phyloP scores from a whole-genome alignment of 2,888 invertebrate species.

The Volucella inflata region DNA sequence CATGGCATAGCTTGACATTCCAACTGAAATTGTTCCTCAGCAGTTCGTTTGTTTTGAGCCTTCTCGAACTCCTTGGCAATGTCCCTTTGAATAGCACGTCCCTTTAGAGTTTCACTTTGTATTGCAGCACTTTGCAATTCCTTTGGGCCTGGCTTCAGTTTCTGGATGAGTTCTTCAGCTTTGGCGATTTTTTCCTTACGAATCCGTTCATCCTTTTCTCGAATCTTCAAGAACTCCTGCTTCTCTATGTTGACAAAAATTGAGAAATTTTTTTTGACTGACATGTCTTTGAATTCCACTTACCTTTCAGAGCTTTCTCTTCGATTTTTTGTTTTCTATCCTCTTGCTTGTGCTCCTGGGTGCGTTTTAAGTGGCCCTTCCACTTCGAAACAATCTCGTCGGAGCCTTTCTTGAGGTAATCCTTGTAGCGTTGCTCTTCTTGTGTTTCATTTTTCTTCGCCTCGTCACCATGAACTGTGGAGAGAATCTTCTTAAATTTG shows the following conservation, averaged over 20 bases:
- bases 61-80: conserved; percentile 79
- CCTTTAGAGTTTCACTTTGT: conserved; percentile 81
- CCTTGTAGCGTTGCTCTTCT: conserved; percentile 81
- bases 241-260: conserved; percentile 25
- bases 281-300: not conserved
- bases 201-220: conserved; percentile 78
- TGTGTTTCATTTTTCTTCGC: conserved; percentile 77
- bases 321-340: conserved; percentile 73
- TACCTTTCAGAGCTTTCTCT: conserved; percentile 75
- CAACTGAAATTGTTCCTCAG: conserved; percentile 80
- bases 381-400: conserved; percentile 83
- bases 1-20: conserved; percentile 81
- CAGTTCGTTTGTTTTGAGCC: conserved; percentile 77
- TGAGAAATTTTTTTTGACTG: not conserved
- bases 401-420: conserved; percentile 83
- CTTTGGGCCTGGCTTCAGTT: conserved; percentile 81
- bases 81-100: conserved; percentile 80
- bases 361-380: conserved; percentile 80
- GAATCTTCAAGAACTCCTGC: conserved; percentile 60
- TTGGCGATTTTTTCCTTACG: conserved; percentile 80
- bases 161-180: conserved; percentile 80
- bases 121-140: conserved; percentile 81
- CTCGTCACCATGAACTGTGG: conserved; percentile 18
- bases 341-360: conserved; percentile 77
- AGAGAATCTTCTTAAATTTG: conserved; percentile 58